phyloP scores from a whole-genome alignment of 2,888 invertebrate species.

The Pogonocherus hispidulus region DNA sequence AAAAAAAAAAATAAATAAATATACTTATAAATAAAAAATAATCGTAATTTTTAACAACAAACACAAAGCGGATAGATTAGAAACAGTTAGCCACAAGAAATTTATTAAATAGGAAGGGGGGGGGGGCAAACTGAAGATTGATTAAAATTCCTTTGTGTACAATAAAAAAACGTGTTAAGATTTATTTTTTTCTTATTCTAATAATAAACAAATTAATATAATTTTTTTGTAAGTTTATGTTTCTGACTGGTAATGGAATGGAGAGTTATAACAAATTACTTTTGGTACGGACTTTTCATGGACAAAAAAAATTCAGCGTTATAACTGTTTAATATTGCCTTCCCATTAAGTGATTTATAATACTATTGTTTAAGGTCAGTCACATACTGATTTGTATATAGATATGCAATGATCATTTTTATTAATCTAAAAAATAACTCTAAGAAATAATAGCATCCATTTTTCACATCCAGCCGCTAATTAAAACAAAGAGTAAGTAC shows the following conservation, averaged over 20 bases:
- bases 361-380: too few species aligned
- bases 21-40: not conserved
- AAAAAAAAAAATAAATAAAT: too few species aligned
- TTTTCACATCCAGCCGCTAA: too few species aligned
- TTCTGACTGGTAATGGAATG: not conserved
- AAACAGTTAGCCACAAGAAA: conserved; percentile 4
- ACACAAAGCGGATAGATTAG: not conserved
- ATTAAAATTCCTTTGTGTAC: not conserved
- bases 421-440: too few species aligned
- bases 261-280: not conserved
- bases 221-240: not conserved
- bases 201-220: not conserved
- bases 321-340: too few species aligned
- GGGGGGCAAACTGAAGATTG: not conserved
- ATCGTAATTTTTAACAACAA: not conserved
- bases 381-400: too few species aligned
- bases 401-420: too few species aligned
- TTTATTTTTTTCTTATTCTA: not conserved
- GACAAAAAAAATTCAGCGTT: not conserved
- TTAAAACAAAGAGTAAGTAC: too few species aligned
- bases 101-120: not conserved
- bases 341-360: too few species aligned
- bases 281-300: not conserved
- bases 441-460: too few species aligned
- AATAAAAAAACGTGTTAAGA: not conserved